These are phyloP conservation scores for Ophiothrix spiculata DNA, from an alignment of 35 echinoderm and acorn worm species.

Conservation along the genomic window DNA sequence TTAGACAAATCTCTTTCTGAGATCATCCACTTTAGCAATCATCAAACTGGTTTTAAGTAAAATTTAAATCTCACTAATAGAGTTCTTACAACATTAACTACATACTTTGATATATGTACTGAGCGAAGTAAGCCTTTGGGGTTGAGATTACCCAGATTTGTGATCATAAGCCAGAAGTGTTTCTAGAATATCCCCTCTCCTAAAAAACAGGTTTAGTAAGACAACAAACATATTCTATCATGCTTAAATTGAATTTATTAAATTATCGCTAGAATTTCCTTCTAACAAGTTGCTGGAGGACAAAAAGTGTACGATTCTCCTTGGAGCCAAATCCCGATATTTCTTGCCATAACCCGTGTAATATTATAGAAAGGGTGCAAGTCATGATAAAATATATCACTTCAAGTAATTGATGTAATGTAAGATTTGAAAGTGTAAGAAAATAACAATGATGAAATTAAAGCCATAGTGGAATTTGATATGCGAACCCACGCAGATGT, in stretches of 20 bases:
- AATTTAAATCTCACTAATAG: no score
- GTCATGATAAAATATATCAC: not conserved
- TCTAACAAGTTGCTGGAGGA: not conserved
- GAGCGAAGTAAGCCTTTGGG: not conserved
- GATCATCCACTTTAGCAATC: no score
- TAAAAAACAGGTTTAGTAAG: not conserved
- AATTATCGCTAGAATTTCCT: conserved; percentile 6
- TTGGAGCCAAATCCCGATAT: not conserved
- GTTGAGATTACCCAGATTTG: not conserved
- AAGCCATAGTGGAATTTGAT: not conserved
- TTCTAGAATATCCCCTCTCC: not conserved
- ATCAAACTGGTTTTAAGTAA: no score
- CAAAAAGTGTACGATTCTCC: not conserved
- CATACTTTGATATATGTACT: no score
- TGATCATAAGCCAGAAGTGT: not conserved
- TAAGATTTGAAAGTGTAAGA: not conserved
- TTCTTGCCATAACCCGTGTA: not conserved
- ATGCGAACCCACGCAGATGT: not conserved
- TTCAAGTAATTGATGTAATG: not conserved
- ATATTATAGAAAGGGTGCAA: not conserved
- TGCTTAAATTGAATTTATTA: not conserved
- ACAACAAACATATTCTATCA: conserved; percentile 1
- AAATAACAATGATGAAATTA: conserved; percentile 17
- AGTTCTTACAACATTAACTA: no score
- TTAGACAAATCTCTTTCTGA: no score